Conservation (phyloP, 2,888 invertebrate genomes). For the Agrochola lota region DNA sequence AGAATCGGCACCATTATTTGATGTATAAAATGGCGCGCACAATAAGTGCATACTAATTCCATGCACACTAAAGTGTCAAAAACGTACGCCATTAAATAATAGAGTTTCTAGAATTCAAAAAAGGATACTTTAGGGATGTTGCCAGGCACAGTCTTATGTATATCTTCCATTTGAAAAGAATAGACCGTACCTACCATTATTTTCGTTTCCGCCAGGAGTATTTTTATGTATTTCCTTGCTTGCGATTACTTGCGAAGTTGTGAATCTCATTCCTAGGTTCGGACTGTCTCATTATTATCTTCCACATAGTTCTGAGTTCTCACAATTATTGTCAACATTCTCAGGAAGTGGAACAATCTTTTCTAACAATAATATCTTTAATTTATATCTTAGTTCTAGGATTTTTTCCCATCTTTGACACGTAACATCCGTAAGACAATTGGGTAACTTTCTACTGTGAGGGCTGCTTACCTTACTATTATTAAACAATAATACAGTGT, state of each 20-base stretch:
- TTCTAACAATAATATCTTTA: slow-evolving; percentile 52
- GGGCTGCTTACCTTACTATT: slow-evolving; percentile 14
- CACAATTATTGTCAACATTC: slow-evolving; percentile 48
- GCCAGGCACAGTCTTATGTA: not conserved
- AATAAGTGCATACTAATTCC: not conserved
- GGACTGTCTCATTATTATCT: slow-evolving; percentile 11
- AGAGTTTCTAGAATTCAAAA: not conserved
- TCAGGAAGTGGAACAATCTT: slow-evolving; percentile 52
- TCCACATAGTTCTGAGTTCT: slow-evolving; percentile 11
- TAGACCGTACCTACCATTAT: not conserved
- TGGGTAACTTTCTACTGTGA: slow-evolving; percentile 58
- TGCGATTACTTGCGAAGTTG: not conserved
- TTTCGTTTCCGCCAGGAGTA: not conserved
- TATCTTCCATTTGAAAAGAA: not conserved
- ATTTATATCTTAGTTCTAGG: slow-evolving; percentile 12
- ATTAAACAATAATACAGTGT: slow-evolving; percentile 25
- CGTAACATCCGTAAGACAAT: slow-evolving; percentile 56
- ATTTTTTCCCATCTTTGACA: slow-evolving; percentile 58
- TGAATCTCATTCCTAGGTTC: slow-evolving; percentile 3
- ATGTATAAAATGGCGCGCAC: not conserved
- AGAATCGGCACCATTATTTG: no score
- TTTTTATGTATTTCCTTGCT: no score
- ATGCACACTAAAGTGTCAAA: not conserved
- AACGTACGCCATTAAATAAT: not conserved
- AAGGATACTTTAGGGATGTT: not conserved